phyloP scores from a whole-genome alignment of 2,888 invertebrate genomes.

The Paralinhomoeus sp. region DNA sequence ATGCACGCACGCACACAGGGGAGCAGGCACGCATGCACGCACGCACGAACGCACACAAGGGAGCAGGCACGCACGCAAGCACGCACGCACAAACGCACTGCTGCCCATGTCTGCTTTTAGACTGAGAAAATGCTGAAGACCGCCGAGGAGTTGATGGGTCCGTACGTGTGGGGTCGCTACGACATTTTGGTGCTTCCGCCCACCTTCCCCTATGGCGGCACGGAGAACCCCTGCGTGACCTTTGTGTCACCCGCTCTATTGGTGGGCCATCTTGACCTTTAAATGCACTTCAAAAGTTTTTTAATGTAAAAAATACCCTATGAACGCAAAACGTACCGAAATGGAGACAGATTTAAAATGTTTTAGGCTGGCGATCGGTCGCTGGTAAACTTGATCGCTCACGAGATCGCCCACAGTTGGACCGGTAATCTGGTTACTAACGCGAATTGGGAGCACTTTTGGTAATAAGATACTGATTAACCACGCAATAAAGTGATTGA shows the following conservation, averaged over 20 bases:
- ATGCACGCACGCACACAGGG: no score
- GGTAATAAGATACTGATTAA: no score
- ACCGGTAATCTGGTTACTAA: constrained; percentile 84
- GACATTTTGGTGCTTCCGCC: constrained; percentile 67
- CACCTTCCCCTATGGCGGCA: constrained; percentile 76
- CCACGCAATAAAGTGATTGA: no score
- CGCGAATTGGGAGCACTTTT: constrained; percentile 75
- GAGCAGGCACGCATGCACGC: no score
- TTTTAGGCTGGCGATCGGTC: constrained; percentile 65
- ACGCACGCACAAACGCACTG: no score
- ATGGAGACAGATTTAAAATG: no score
- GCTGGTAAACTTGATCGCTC: constrained; percentile 65
- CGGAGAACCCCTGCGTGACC: constrained; percentile 87
- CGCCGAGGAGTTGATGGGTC: constrained; percentile 61
- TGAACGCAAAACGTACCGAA: no score
- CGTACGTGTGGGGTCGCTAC: constrained; percentile 68
- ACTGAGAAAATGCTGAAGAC: constrained; percentile 56
- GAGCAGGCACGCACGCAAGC: no score
- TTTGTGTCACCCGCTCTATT: constrained; percentile 62
- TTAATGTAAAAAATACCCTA: no score
- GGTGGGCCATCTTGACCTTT: neutral
- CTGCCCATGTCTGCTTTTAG: no score
- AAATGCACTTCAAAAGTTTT: no score
- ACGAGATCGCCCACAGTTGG: constrained; percentile 88
- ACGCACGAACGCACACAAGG: no score